These are phyloP conservation scores for Polypterus bichir DNA, from an alignment of 2,113 vertebrate genomes.

Conservation along the genomic window DNA sequence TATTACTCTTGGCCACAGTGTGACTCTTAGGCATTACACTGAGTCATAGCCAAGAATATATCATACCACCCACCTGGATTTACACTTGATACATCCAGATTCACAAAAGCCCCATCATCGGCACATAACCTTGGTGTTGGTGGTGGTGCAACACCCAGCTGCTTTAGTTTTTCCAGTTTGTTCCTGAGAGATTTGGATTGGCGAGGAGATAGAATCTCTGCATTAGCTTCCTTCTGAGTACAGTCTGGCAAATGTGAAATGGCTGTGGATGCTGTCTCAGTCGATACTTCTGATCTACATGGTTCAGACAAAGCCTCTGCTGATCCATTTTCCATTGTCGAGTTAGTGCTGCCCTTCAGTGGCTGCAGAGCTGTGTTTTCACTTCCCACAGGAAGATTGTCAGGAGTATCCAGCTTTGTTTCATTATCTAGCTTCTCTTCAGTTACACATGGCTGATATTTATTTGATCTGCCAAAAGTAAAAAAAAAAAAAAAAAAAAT, in stretches of 20 bases:
- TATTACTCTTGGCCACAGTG: background rate
- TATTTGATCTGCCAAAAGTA: constrained; percentile 55
- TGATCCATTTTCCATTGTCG: background rate
- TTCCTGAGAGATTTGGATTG: constrained; percentile 49
- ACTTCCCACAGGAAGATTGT: no score
- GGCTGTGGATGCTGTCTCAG: background rate
- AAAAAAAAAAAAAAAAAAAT: no score
- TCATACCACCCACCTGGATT: constrained; percentile 57
- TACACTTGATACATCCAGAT: constrained; percentile 61
- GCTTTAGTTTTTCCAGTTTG: constrained; percentile 63
- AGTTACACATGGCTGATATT: constrained; percentile 52
- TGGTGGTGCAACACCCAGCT: constrained; percentile 73
- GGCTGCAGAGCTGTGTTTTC: no score
- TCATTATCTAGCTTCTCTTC: constrained; percentile 28
- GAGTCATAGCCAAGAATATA: background rate
- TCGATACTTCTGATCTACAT: background rate
- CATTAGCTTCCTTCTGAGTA: background rate
- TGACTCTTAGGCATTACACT: background rate
- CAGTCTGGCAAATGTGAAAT: background rate
- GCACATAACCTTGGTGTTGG: constrained; percentile 66
- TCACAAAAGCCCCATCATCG: constrained; percentile 64
- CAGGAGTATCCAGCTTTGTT: background rate
- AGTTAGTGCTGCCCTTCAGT: no score
- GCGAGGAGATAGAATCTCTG: background rate
- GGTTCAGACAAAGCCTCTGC: background rate